Base-by-base conservation (phyloP, 2,888 invertebrate species). In the Macrosoma leucophasiata region DNA sequence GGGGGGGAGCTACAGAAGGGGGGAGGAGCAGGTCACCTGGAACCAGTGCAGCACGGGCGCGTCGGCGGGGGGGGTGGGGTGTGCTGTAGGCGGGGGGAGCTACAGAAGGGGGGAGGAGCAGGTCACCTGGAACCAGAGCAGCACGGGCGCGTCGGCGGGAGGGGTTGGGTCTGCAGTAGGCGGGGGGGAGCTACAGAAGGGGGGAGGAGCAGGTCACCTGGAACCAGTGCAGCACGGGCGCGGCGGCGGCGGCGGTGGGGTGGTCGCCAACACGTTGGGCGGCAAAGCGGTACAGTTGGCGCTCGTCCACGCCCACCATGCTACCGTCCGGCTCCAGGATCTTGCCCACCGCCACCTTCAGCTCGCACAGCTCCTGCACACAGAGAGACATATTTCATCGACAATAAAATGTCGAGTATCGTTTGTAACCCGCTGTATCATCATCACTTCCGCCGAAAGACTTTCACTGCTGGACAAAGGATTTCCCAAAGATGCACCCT, bases 301-400 rank as follows among this genome's bases (percentile, higher is more conserved):
- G 91, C n/a, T 95, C 92, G 58, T 96, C 95, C 60, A 98, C 95
- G 2, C 97, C 97, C 20, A 97, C 82, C 29, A 98, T 96, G 42
- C 94, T 95, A 88, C 97, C 94, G 59, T 98, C 97, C 0, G 96
- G 93, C 84, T 99, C 99, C 58, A 99, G 87, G 39, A 98, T 95
- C 89, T 98, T 98, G 61, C 95, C 96, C 6, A 84, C 56, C 1
- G 78, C 69, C 0, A 76, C 61, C 38, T 78, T 78, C 11, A 81
- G 52, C 36, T 81, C 79, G 41, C 67, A 47, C 23, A 78, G 39
- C 34, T 81, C 81, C 79, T 81, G 46, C 0, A 11, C 28, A 15
- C n/a, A 23, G 7, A 21, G 3, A 12, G 8, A 2, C 8, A n/a
- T n/a, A n/a, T n/a, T n/a, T n/a, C n/a, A n/a, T n/a, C n/a, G n/a